Base-by-base conservation (phyloP, 2,888 invertebrate genomes). In the Tetheella fluctuosa region DNA sequence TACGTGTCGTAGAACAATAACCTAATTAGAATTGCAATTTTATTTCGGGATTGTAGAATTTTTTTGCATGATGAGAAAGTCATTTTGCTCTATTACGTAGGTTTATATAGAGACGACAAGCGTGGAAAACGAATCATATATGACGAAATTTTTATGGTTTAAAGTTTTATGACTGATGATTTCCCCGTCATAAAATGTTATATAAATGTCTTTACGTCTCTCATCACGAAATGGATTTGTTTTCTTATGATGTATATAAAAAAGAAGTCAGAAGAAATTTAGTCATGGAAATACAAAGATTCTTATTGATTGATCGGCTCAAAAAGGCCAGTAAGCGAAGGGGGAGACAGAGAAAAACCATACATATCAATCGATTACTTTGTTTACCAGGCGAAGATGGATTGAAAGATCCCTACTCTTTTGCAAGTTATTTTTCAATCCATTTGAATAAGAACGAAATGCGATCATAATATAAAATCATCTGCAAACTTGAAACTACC, bases 301-400 rank as follows among this genome's bases (percentile, higher is more conserved):
- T 4, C 12, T 10, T 5, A 20, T 20, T 48, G 8, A 48, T 48
- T 17, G 20, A 48, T 20, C 10, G 20, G 20, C 17, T 17, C 48
- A 48, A 48, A 39, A 48, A 48, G 8, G 20, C 10, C 17, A n/a
- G 20, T n/a, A 48, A 10, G 20, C 48, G 20, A 48, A 48, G 8
- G 39, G 10, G 20, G 20, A 20, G 48, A 8, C 20, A n/a, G n/a
- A 20, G 10, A 48, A 17, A 48, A 48, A 10, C 10, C 20, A 20
- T 20, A n/a, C 39, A 48, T 20, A 48, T 48, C 48, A n/a, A n/a
- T n/a, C 48, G 48, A n/a, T 48, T 48, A 48, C 48, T 20, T 48
- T 48, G 48, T 48, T 48, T 48, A 48, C 10, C 15, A 20, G 10
- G n/a, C 10, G 48, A 48, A 48, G 48, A 17, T 48, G n/a, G 20